Conservation (phyloP, 2,888 invertebrate genomes). For the Xanthorhoe spadicearia region DNA sequence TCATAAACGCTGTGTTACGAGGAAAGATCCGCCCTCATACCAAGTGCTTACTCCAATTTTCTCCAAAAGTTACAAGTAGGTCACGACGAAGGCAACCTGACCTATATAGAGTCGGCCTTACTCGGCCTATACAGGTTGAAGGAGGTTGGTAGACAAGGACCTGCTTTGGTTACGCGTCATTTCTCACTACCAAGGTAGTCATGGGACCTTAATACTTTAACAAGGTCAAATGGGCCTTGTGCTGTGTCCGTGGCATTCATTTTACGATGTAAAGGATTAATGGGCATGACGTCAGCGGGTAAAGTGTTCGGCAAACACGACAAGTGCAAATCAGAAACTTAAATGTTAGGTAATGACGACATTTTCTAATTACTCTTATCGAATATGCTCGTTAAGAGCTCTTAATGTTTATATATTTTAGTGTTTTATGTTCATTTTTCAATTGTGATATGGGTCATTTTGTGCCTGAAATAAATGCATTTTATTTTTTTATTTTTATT, state of each 20-base stretch:
- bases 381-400: too few relatives aligned
- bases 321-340: neutral
- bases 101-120: neutral
- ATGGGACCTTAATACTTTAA: neutral
- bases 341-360: neutral
- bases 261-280: neutral
- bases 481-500: too few relatives aligned
- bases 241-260: neutral
- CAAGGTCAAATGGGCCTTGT: neutral
- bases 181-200: neutral
- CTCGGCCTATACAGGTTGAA: neutral
- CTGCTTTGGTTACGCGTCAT: neutral
- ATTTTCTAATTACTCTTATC: neutral
- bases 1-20: neutral
- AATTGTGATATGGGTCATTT: too few relatives aligned
- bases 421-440: too few relatives aligned
- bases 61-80: neutral
- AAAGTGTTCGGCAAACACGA: neutral
- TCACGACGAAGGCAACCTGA: neutral
- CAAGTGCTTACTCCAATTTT: neutral
- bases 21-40: neutral
- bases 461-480: too few relatives aligned
- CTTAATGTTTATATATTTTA: too few relatives aligned
- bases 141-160: neutral
- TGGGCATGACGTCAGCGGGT: neutral